Conservation (phyloP, 2,113 vertebrate genomes). For the Tympanuchus pallidicinctus region DNA sequence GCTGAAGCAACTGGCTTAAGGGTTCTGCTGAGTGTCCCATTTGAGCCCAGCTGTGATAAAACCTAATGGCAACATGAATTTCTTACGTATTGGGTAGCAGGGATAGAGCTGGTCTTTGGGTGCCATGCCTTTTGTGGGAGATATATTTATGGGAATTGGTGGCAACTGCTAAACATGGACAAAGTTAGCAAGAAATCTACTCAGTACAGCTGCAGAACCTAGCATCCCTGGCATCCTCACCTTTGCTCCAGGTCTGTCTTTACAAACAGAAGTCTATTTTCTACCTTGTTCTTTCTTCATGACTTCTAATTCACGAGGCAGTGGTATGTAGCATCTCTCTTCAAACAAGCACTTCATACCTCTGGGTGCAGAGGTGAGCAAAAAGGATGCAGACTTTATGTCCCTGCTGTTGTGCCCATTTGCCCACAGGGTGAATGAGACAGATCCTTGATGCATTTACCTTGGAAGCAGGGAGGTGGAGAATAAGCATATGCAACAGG, state of each 20-base stretch:
- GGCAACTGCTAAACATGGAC: background rate
- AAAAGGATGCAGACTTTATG: background rate
- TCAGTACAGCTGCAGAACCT: background rate
- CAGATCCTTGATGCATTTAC: background rate
- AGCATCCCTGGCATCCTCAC: background rate
- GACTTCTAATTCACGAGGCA: background rate
- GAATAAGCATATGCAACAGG: background rate
- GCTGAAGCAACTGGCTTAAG: rapidly evolving
- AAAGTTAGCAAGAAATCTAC: slow-evolving; percentile 44
- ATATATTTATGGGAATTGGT: background rate
- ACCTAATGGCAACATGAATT: background rate
- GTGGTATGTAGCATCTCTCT: background rate
- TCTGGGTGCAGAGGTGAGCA: background rate
- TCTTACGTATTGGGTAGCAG: slow-evolving; percentile 29
- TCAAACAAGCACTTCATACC: background rate
- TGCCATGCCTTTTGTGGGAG: background rate
- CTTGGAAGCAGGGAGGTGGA: background rate
- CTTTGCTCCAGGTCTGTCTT: background rate
- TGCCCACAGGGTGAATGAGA: background rate
- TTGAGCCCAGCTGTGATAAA: slow-evolving; percentile 4
- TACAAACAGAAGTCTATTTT: background rate
- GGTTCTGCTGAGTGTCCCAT: background rate
- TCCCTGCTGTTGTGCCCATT: background rate
- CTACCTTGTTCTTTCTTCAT: background rate
- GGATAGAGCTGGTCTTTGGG: background rate